Conservation (phyloP, 1,140 invertebrate species). For the Ostrea denselamellosa region DNA sequence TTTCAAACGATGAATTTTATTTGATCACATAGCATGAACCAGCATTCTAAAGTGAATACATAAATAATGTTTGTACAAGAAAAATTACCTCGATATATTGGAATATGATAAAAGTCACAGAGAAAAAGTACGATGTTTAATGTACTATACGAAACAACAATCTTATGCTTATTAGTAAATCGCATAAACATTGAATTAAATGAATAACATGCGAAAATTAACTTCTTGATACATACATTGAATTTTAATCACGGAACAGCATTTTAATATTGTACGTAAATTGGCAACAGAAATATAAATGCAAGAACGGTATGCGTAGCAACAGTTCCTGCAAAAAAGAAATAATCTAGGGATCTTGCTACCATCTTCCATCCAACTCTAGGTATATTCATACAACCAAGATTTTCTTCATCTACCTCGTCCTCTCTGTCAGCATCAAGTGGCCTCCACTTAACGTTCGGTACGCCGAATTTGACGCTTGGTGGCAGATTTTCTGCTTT, state of each 20-base stretch:
- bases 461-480: conserved; percentile 50
- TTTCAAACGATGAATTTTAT: no score
- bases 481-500: conserved; percentile 35
- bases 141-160: no score
- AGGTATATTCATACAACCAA: conserved; percentile 17
- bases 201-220: background rate
- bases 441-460: conserved; percentile 51
- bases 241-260: background rate
- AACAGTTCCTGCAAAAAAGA: conserved; percentile 46
- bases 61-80: no score
- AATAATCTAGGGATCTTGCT: conserved; percentile 43
- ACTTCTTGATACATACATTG: background rate
- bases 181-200: background rate
- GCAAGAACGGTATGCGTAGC: conserved; percentile 25
- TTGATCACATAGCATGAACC: no score
- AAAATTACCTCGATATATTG: no score
- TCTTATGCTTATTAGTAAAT: no score
- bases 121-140: no score
- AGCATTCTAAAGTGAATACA: no score
- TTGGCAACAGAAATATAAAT: conserved; percentile 41
- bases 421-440: background rate
- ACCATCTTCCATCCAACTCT: conserved; percentile 44
- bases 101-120: no score
- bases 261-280: conserved; percentile 25
- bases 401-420: conserved; percentile 26